These are phyloP conservation scores for Lanius ludovicianus DNA, from an alignment of 2,113 vertebrate genomes.

Conservation along the genomic window DNA sequence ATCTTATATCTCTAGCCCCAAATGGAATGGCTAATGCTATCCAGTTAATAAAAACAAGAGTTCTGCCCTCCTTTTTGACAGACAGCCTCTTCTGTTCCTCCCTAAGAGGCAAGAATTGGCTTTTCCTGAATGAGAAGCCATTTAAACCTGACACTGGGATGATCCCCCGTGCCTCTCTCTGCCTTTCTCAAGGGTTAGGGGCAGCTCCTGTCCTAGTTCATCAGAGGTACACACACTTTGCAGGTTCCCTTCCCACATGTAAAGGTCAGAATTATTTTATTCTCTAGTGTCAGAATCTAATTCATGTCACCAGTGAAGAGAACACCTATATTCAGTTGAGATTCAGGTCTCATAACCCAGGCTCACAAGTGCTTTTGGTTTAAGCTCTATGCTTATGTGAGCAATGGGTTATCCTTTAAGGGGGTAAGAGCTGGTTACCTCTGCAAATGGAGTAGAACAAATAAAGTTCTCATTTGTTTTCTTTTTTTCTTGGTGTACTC, in stretches of 20 bases:
- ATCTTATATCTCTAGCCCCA: neutral
- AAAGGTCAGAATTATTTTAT: neutral
- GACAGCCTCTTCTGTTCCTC: neutral
- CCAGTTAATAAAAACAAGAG: neutral
- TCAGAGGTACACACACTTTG: neutral
- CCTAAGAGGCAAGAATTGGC: neutral
- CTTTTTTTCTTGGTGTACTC: neutral
- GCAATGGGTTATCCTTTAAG: neutral
- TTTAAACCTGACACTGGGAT: neutral
- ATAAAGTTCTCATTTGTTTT: neutral
- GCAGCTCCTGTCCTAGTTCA: neutral
- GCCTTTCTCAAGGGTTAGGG: neutral
- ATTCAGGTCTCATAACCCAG: neutral
- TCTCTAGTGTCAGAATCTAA: neutral
- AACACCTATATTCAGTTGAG: neutral
- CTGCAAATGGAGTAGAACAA: neutral
- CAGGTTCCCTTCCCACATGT: neutral
- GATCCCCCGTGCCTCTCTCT: neutral
- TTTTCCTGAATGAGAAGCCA: neutral
- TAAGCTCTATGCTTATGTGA: neutral
- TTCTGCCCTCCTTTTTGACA: neutral
- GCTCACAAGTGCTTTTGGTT: neutral
- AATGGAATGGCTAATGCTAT: neutral
- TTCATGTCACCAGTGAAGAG: neutral
- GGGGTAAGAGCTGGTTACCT: neutral